These are phyloP conservation scores for Hylyphantes graminicola DNA, from an alignment of 1,140 invertebrate species.

Conservation along the genomic window DNA sequence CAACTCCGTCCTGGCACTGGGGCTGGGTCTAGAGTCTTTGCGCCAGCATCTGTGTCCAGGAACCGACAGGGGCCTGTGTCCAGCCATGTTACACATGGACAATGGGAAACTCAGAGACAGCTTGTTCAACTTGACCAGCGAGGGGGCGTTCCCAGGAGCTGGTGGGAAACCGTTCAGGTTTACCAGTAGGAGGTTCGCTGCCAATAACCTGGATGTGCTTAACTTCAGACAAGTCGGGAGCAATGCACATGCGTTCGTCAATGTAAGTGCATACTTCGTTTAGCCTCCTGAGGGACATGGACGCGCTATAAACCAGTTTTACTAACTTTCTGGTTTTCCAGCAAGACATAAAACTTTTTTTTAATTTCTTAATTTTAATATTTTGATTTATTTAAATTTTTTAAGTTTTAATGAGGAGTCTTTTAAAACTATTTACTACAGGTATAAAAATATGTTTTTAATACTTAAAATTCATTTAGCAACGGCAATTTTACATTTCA, in stretches of 20 bases:
- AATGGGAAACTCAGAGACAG: slow-evolving; percentile 61
- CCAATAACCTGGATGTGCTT: slow-evolving; percentile 64
- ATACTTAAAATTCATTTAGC: too few relatives aligned
- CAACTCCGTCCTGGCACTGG: slow-evolving; percentile 66
- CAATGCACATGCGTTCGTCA: slow-evolving; percentile 57
- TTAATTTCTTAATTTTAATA: too few relatives aligned
- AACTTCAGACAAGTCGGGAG: slow-evolving; percentile 61
- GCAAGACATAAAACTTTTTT: too few relatives aligned
- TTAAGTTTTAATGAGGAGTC: too few relatives aligned
- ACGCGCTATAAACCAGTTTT: not conserved
- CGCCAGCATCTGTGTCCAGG: slow-evolving; percentile 65
- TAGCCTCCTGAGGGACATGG: not conserved
- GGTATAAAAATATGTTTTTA: too few relatives aligned
- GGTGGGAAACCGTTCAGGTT: slow-evolving; percentile 62
- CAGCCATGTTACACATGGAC: slow-evolving; percentile 58
- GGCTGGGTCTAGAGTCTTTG: slow-evolving; percentile 64
- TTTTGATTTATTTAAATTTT: too few relatives aligned
- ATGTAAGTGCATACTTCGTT: slow-evolving; percentile 39
- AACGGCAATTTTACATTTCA: too few relatives aligned
- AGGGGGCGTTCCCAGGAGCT: slow-evolving; percentile 63
- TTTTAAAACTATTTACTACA: too few relatives aligned
- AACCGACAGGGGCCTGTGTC: slow-evolving; percentile 64
- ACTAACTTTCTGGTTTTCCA: not conserved
- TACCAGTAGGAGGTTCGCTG: slow-evolving; percentile 58
- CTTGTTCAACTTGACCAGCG: slow-evolving; percentile 64